phyloP scores from a whole-genome alignment of 2,888 invertebrate genomes.

The Eilema griseolum region DNA sequence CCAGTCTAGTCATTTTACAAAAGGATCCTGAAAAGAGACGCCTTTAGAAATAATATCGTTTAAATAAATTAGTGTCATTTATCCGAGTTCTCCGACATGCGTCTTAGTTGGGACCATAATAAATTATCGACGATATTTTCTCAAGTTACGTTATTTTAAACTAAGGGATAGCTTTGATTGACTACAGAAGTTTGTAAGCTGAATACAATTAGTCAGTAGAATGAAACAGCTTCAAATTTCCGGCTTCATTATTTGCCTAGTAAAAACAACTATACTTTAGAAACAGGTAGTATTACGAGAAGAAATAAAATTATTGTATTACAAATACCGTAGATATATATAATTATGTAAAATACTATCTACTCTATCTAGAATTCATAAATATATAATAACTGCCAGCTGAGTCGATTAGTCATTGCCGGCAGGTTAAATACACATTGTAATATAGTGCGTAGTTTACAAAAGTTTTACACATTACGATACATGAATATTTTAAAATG shows the following conservation, averaged over 20 bases:
- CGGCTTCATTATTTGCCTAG: not conserved
- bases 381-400: too few relatives aligned
- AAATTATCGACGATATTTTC: constrained; percentile 69
- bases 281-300: not conserved
- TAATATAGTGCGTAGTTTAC: too few relatives aligned
- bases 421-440: too few relatives aligned
- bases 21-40: constrained; percentile 64
- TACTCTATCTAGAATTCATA: too few relatives aligned
- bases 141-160: constrained; percentile 56
- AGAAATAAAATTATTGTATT: too few relatives aligned
- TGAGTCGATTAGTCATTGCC: too few relatives aligned
- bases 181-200: constrained; percentile 46
- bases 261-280: not conserved
- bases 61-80: constrained; percentile 76
- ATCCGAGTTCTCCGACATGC: constrained; percentile 58
- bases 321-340: too few relatives aligned
- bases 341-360: too few relatives aligned
- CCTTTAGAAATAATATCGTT: constrained; percentile 72
- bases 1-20: constrained; percentile 68
- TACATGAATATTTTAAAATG: too few relatives aligned
- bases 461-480: too few relatives aligned
- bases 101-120: constrained; percentile 64
- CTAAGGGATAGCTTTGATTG: constrained; percentile 55
- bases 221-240: constrained; percentile 25
- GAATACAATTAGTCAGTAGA: constrained; percentile 36